Percentiles rank a stretch among this genome's conserved stretches.
Conservation (phyloP, 1,140 invertebrate genomes). For the Adelges cooleyi region DNA sequence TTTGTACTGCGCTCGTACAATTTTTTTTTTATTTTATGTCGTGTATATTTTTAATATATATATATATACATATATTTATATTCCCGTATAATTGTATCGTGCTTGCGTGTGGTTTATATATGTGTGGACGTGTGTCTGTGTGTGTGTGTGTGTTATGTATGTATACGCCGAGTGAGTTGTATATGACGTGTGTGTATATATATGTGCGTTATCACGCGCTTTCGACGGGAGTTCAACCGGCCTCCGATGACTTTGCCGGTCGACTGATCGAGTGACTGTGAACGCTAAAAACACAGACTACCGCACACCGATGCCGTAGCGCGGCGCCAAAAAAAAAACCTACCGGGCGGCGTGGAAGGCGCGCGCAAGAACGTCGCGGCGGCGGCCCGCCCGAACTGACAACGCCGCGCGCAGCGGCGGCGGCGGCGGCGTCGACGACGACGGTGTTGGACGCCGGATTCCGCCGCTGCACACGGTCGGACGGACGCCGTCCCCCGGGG, state of each 20-base stretch:
- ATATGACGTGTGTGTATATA: neutral
- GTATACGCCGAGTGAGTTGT: neutral
- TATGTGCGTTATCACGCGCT: slow-evolving; percentile 17
- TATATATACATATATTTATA: too few relatives aligned
- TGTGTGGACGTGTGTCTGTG: neutral
- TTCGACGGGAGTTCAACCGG: slow-evolving; percentile 28
- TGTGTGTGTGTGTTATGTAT: neutral
- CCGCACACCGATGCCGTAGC: slow-evolving; percentile 2
- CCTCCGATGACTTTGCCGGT: slow-evolving; percentile 29
- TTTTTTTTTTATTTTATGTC: too few relatives aligned
- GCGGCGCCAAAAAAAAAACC: slow-evolving; percentile 24
- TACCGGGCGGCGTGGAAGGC: slow-evolving; percentile 3
- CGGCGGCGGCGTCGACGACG: neutral
- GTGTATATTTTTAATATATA: too few relatives aligned
- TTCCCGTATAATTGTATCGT: too few relatives aligned
- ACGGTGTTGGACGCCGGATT: slow-evolving; percentile 4
- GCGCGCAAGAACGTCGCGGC: slow-evolving; percentile 24
- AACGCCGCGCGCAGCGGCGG: neutral
- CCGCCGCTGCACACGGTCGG: too few relatives aligned
- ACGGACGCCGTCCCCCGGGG: neutral
- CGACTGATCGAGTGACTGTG: slow-evolving; percentile 29
- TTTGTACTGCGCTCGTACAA: too few relatives aligned
- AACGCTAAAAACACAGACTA: neutral
- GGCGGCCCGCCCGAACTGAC: slow-evolving; percentile 19
- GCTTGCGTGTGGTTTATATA: too few relatives aligned